A percentile compares a stretch with the other conserved stretches of the same genome.
phyloP scores from a whole-genome alignment of 2,888 invertebrate species.

The Eupithecia inturbata region DNA sequence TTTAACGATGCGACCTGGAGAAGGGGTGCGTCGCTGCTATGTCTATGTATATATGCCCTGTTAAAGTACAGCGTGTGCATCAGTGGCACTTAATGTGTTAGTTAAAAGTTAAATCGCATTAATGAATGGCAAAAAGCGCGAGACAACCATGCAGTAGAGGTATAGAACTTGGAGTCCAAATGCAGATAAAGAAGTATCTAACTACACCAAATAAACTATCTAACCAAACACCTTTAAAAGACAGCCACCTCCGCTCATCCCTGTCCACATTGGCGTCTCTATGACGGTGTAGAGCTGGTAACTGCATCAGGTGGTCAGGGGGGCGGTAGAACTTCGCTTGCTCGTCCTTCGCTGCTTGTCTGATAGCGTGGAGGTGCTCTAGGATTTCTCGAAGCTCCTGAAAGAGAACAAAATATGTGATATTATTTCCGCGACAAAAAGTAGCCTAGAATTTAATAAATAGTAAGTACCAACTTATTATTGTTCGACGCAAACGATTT shows the following conservation, averaged over 20 bases:
- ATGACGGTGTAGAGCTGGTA: conserved; percentile 73
- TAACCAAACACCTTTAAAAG: conserved; percentile 68
- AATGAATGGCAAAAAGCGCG: too few species aligned
- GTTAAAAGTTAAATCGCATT: too few species aligned
- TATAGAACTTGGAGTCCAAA: too few species aligned
- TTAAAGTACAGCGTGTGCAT: too few species aligned
- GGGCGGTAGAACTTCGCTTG: conserved; percentile 64
- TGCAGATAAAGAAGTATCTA: too few species aligned
- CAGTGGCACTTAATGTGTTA: too few species aligned
- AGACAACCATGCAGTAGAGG: too few species aligned
- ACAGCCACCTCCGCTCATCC: conserved; percentile 79
- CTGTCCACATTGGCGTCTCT: conserved; percentile 78
- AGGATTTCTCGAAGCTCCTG: conserved; percentile 74
- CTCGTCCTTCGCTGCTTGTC: conserved; percentile 70
- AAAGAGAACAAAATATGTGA: conserved; percentile 6
- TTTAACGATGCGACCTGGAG: neutral
- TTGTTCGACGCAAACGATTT: too few species aligned
- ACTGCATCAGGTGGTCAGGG: conserved; percentile 66
- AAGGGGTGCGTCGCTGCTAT: neutral
- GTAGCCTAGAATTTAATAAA: too few species aligned
- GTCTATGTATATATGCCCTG: too few species aligned
- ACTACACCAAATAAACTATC: too few species aligned
- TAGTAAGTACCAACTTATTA: too few species aligned
- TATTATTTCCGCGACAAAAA: neutral
- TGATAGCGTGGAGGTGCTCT: conserved; percentile 70